Conservation (phyloP, 2,888 invertebrate genomes). For the Phortica okadai region DNA sequence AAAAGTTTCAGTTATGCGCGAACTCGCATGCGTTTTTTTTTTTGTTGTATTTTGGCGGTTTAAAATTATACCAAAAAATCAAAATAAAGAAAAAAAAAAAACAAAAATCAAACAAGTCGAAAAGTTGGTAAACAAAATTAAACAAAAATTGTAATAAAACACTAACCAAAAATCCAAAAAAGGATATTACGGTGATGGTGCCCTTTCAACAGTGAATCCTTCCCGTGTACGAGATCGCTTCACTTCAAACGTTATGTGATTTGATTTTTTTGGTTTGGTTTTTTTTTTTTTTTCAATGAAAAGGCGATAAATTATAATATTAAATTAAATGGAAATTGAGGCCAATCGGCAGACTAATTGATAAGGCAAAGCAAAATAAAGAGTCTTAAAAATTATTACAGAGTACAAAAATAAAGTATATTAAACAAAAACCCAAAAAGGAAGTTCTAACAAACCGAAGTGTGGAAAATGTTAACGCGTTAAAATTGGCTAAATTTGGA, state of each 20-base stretch:
- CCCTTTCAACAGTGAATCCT: constrained; percentile 81
- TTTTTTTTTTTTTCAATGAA: constrained; percentile 46
- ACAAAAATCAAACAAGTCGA: constrained; percentile 27
- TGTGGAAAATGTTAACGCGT: neutral
- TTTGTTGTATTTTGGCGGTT: neutral
- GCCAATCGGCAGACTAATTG: constrained; percentile 8
- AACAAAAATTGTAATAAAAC: constrained; percentile 34
- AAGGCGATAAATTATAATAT: constrained; percentile 50
- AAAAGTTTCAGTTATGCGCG: neutral
- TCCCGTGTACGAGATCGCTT: constrained; percentile 88
- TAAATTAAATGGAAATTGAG: constrained; percentile 24
- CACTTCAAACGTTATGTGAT: constrained; percentile 77
- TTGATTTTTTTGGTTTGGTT: constrained; percentile 48
- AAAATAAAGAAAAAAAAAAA: constrained; percentile 39
- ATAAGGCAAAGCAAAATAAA: neutral
- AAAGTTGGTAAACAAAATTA: constrained; percentile 33
- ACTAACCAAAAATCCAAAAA: constrained; percentile 61
- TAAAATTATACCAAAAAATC: neutral
- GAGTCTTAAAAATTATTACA: too few species aligned
- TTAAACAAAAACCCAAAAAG: neutral
- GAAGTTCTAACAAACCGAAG: neutral
- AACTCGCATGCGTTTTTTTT: neutral
- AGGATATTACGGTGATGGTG: constrained; percentile 76
- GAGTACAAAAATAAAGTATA: neutral
- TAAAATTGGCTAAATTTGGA: constrained; percentile 15